Base-by-base conservation (phyloP, 1,140 invertebrate species). In the Rhopalosiphum padi region DNA sequence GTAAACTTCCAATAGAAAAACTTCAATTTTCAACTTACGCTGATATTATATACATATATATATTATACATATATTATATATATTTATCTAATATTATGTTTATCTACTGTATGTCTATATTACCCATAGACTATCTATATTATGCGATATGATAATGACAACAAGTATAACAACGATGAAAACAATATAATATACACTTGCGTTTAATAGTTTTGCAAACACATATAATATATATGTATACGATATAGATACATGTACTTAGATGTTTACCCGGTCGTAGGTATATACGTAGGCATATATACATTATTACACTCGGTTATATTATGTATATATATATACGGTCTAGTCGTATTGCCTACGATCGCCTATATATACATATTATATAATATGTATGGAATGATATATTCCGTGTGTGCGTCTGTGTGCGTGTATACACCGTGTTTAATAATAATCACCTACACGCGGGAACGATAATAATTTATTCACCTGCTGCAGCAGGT, bases 401-500 rank as follows among this genome's bases (percentile, higher is more conserved):
- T 55, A 60, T 41, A 90, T 53, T 60, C n/a, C 23, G 60, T n/a
- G 30, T 68, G 30, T 68, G 60, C 30, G 60, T 68, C 30, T 5
- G 53, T 53, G 30, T 35, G 43, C 22, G n/a, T 30, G 90, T 48
- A 18, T 68, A 68, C 60, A 68, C 60, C 30, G 43, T 51, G 43
- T 91, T 91, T 91, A 91, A 77, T 91, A 91, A 91, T 91, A 91
- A 91, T 82, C 60, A 83, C 43, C 90, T 77, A 91, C 41, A 48
- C 21, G 30, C 21, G 41, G 90, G 7, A 89, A 89, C 35, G 87
- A 48, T 82, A 91, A 91, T 91, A 91, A 91, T 91, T 91, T 91
- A 91, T 91, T 91, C 68, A 77, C n/a, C 90, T 68, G 30, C 90
- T 68, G 60, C 30, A 68, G 60, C 60, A 68, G 55, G 60, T 68